These are phyloP conservation scores for Drosophila parvula DNA, from an alignment of 1,140 invertebrate species.

Conservation along the genomic window DNA sequence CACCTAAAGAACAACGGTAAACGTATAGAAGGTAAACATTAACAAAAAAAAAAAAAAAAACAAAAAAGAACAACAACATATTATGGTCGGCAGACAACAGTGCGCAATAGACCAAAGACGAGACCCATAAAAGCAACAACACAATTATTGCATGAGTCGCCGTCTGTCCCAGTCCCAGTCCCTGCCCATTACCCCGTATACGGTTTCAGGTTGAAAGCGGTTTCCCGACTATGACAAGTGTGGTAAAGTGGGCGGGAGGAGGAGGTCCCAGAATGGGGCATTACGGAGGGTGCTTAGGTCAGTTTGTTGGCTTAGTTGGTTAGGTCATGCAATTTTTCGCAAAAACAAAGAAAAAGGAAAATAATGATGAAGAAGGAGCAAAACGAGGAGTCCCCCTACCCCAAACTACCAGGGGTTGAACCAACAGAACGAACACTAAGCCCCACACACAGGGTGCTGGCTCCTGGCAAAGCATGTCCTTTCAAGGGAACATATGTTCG, in stretches of 20 bases:
- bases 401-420: slow-evolving; percentile 9
- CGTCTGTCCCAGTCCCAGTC: slow-evolving; percentile 6
- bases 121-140: slow-evolving; percentile 31
- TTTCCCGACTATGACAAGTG: slow-evolving; percentile 43
- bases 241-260: neutral
- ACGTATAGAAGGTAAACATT: slow-evolving; percentile 35
- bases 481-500: neutral
- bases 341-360: slow-evolving; percentile 33
- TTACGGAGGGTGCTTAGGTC: slow-evolving; percentile 41
- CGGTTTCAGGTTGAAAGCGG: slow-evolving; percentile 49
- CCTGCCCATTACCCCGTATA: slow-evolving; percentile 2
- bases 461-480: neutral
- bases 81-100: slow-evolving; percentile 41
- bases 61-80: slow-evolving; percentile 9
- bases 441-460: slow-evolving; percentile 3
- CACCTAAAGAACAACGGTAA: slow-evolving; percentile 29
- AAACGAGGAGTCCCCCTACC: neutral
- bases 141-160: slow-evolving; percentile 39
- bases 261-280: neutral
- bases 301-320: slow-evolving; percentile 50
- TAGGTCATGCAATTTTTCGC: slow-evolving; percentile 40
- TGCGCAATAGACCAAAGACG: slow-evolving; percentile 47
- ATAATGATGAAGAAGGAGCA: slow-evolving; percentile 27
- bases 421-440: slow-evolving; percentile 17
- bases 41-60: slow-evolving; percentile 3